phyloP scores from a whole-genome alignment of 2,113 vertebrate species.

The Aleadryas rufinucha region DNA sequence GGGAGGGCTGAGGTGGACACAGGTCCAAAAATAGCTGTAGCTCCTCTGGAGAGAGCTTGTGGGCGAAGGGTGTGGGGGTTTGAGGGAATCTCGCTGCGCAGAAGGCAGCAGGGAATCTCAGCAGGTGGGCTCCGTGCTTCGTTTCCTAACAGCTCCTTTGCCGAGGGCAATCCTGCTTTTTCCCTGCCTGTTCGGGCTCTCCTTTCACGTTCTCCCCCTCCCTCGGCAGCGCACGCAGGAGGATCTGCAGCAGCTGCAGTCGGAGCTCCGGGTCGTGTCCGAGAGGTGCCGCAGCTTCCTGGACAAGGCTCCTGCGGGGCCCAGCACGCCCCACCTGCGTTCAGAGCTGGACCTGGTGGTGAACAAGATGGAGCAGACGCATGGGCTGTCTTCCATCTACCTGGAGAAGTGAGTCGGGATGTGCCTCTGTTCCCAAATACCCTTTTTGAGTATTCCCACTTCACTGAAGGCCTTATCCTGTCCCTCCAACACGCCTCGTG shows the following conservation, averaged over 20 bases:
- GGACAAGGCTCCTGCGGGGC: constrained; percentile 82
- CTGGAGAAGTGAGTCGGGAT: constrained; percentile 84
- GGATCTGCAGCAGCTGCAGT: constrained; percentile 80
- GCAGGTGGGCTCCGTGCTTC: neutral
- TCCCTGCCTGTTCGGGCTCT: neutral
- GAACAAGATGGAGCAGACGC: constrained; percentile 83
- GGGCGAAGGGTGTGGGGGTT: neutral
- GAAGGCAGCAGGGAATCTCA: neutral
- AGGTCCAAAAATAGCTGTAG: neutral
- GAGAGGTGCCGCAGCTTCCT: constrained; percentile 85
- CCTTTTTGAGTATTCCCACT: rapidly evolving
- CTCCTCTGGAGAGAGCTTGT: neutral
- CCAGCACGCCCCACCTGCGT: constrained; percentile 78
- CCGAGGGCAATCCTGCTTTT: neutral
- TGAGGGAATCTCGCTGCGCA: neutral
- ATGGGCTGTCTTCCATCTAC: constrained; percentile 86
- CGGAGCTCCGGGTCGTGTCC: constrained; percentile 77
- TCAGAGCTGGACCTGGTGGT: constrained; percentile 87
- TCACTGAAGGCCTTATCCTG: neutral
- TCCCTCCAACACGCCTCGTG: rapidly evolving
- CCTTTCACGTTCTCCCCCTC: neutral
- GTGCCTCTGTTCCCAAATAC: neutral
- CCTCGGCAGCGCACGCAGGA: constrained; percentile 74
- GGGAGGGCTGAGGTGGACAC: neutral
- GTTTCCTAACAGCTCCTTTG: neutral